Evolutionary conservation across 2,113 vertebrate species (phyloP), one percentile per base, ranked within the genome.

Genomic region (Speoplatyrhinus poulsoni): DNA sequence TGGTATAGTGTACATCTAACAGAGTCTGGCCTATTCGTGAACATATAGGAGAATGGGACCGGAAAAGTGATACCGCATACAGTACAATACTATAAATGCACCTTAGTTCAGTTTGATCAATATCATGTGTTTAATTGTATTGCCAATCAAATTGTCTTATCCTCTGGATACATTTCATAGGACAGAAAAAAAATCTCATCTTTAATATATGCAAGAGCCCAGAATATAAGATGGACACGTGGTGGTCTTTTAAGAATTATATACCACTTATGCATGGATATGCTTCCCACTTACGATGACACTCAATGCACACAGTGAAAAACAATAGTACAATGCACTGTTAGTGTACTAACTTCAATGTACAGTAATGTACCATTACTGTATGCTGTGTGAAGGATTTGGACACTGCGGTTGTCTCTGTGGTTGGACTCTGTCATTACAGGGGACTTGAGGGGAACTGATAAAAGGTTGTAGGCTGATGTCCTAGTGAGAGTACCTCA

Each of bases 381-480:
- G 69, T 68, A 63, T 77, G 74, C 53, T 70, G 32, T 80, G 33
- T 70, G 16, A 47, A 49, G 57, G 49, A 66, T 65, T 17, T 17
- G 61, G 46, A 57, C 75, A 26, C 48, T 77, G 69, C 54, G 59
- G 68, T 81, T 82, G 75, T 76, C 72, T 53, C 47, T 62, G 32
- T 70, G 50, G 60, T 57, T 57, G 65, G 26, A 60, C 55, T 73
- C 59, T 76, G 66, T 77, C 48, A 66, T 82, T 80, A 69, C 17
- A 76, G 49, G 12, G 46, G 60, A 65, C 67, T 61, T 75, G 56
- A 66, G 60, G 65, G 54, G 36, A 41, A 5, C 36, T 83, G 76
- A 85, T 86, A 68, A 83, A 80, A 83, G 71, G 58, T 36, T 16
- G 36, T 56, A 65, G 67, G 41, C 59, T 2, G 60, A 64, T 73